Conservation (phyloP, 2,888 invertebrate species). For the Tachystola acroxantha region DNA sequence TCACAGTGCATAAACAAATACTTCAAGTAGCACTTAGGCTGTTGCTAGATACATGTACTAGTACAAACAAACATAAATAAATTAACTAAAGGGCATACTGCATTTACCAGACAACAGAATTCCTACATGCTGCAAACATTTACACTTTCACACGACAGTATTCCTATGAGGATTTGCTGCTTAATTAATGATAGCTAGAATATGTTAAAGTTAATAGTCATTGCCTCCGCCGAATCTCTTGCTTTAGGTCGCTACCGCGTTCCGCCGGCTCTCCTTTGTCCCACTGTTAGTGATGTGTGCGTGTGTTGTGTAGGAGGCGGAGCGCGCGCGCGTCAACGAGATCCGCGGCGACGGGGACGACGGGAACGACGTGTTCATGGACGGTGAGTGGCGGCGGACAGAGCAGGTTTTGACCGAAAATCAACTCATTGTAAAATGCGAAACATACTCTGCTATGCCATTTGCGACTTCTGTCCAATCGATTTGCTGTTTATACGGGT, state of each 20-base stretch:
- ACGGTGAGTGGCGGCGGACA: conserved; percentile 50
- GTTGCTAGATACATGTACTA: conserved; percentile 21
- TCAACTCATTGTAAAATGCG: no score
- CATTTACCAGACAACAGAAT: conserved; percentile 37
- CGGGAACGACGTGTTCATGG: conserved; percentile 46
- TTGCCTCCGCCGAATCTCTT: conserved; percentile 59
- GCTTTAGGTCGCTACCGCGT: no score
- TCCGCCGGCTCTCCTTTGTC: no score
- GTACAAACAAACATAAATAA: conserved; percentile 41
- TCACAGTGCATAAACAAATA: conserved; percentile 66
- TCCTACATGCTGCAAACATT: conserved; percentile 23
- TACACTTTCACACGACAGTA: conserved; percentile 49
- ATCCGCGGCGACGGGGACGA: conserved; percentile 36
- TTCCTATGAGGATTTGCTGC: conserved; percentile 62
- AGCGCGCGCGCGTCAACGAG: conserved; percentile 55
- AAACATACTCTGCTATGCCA: no score
- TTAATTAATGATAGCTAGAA: conserved; percentile 17
- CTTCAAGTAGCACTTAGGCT: conserved; percentile 28
- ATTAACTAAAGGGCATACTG: conserved; percentile 31
- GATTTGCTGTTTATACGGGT: no score
- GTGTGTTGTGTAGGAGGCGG: conserved; percentile 40
- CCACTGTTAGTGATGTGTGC: no score
- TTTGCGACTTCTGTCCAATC: no score
- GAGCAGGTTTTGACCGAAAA: no score
- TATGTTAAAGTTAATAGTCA: conserved; percentile 50